phyloP scores from a whole-genome alignment of 2,113 vertebrate species.

The Galbula dea region DNA sequence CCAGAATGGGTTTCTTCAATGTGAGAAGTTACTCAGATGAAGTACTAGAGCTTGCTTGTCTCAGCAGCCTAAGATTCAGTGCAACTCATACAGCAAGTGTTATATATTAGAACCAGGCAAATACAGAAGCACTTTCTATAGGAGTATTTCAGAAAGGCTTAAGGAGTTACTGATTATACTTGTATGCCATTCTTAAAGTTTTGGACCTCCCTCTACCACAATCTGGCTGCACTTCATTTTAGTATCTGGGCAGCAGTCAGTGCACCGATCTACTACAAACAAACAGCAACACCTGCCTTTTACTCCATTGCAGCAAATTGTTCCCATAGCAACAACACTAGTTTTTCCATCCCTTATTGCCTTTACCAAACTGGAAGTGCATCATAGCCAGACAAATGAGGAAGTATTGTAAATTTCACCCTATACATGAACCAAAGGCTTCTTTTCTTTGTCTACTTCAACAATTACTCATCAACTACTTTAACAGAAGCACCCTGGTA shows the following conservation, averaged over 20 bases:
- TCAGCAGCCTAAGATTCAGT: background rate
- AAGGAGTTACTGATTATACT: background rate
- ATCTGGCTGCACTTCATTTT: background rate
- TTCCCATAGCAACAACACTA: constrained; percentile 48
- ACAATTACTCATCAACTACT: background rate
- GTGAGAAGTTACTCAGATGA: background rate
- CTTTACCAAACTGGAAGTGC: constrained; percentile 18
- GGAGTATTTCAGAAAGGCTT: background rate
- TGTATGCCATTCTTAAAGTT: background rate
- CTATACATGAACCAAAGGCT: background rate
- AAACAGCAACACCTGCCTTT: background rate
- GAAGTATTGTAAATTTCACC: background rate
- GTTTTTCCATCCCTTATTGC: constrained; percentile 27
- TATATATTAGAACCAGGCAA: background rate
- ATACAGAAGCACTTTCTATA: background rate
- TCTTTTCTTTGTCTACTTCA: background rate
- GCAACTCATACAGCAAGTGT: background rate
- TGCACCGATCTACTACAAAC: background rate
- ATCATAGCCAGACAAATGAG: background rate
- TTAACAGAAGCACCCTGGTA: background rate
- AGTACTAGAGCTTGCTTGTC: background rate
- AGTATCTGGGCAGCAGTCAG: background rate
- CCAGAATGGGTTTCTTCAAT: background rate
- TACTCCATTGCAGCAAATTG: background rate
- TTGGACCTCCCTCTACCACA: background rate